phyloP scores from a whole-genome alignment of 1,140 invertebrate species.

The Tetramorium simillimum region DNA sequence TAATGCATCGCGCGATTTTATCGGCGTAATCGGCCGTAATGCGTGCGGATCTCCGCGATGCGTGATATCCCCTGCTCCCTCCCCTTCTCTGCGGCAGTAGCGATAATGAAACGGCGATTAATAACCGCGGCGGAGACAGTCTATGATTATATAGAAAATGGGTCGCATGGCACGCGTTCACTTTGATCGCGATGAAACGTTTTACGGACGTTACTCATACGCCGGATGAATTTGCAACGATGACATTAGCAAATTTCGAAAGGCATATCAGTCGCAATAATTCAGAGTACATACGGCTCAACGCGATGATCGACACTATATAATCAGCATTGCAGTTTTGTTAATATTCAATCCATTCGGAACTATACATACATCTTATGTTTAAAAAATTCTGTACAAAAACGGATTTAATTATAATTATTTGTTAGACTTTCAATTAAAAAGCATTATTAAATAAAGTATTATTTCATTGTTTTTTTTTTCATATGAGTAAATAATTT shows the following conservation, averaged over 20 bases:
- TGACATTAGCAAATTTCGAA: slow-evolving; percentile 35
- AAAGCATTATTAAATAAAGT: not conserved
- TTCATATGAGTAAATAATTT: not conserved
- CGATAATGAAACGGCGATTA: slow-evolving; percentile 66
- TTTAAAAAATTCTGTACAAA: not conserved
- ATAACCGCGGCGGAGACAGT: slow-evolving; percentile 50
- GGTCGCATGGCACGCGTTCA: slow-evolving; percentile 43
- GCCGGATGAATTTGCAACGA: slow-evolving; percentile 9
- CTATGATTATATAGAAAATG: slow-evolving; percentile 57
- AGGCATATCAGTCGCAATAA: slow-evolving; percentile 14
- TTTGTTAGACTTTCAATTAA: not conserved
- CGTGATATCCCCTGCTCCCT: not conserved
- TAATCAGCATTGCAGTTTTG: not conserved
- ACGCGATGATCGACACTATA: not conserved
- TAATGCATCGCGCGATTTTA: slow-evolving; percentile 63
- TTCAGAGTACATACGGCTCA: slow-evolving; percentile 6
- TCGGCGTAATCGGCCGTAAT: slow-evolving; percentile 63
- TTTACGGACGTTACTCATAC: slow-evolving; percentile 39
- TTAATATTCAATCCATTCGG: slow-evolving; percentile 3
- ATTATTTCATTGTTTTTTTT: not conserved
- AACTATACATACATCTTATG: not conserved
- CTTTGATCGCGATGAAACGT: slow-evolving; percentile 55
- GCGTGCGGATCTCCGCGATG: slow-evolving; percentile 56
- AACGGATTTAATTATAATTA: not conserved
- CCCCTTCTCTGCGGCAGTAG: not conserved